Conservation (phyloP, 2,113 vertebrate species). For the Nematolebias whitei region DNA sequence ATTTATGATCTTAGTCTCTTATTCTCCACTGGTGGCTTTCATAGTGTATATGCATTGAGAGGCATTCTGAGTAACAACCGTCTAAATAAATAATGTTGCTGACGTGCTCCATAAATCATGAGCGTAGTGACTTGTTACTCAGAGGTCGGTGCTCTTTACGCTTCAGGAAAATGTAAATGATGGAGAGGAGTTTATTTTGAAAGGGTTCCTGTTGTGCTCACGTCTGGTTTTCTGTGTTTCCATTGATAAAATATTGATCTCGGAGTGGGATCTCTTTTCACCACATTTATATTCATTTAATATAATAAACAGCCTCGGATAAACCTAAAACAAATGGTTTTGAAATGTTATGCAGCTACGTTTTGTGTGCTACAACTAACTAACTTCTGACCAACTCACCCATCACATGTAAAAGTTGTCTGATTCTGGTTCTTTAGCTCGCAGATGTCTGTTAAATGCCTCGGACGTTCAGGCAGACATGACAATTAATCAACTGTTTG, state of each 20-base stretch:
- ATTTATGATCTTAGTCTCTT: conserved; percentile 52
- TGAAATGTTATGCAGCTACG: too few species aligned
- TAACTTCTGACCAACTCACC: too few species aligned
- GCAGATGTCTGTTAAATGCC: background rate
- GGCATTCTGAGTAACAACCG: conserved; percentile 18
- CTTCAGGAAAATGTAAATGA: conserved; percentile 38
- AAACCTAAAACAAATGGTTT: too few species aligned
- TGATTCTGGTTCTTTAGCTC: background rate
- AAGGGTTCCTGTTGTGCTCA: background rate
- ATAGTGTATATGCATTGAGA: conserved; percentile 44
- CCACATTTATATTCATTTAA: too few species aligned
- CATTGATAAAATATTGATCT: background rate
- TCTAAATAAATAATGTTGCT: conserved; percentile 63
- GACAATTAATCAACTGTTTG: too few species aligned
- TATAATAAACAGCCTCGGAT: too few species aligned
- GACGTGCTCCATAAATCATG: conserved; percentile 52
- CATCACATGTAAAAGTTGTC: background rate
- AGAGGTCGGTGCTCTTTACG: conserved; percentile 33
- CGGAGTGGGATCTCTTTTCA: background rate
- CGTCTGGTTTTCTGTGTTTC: background rate
- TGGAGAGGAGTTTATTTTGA: conserved; percentile 6
- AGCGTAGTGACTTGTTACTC: conserved; percentile 34
- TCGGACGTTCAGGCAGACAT: too few species aligned
- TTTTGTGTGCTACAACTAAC: too few species aligned
- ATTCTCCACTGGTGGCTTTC: conserved; percentile 31